Base-by-base conservation (phyloP, 2,888 invertebrate species). In the Lasiommata megera region DNA sequence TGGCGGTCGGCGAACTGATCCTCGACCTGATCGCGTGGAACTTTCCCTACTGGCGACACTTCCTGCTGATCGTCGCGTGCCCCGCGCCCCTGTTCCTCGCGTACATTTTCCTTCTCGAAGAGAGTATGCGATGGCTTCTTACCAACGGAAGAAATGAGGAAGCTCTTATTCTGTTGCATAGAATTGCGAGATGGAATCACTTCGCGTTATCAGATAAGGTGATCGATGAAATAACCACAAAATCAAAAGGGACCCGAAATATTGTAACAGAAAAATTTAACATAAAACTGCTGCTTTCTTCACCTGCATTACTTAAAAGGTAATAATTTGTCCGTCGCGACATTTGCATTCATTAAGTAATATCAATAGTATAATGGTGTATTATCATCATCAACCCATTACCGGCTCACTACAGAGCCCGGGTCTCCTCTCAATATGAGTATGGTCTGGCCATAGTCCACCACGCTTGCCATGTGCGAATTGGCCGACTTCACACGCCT, bases 61-160 rank as follows among this genome's bases (percentile, higher is more conserved):
- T 93, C 44, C 91, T 94, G 7, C 78, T 92, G 41, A 81, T 93
- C 28, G 73, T 94, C 46, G 95, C 94, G 72, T 82, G 91, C 0
- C 95, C 95, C 0, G 92, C 93, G 1, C 72, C 94, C 1, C 69
- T 94, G 0, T 92, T 94, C 58, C 70, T 95, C 40, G 69, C 92
- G 9, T 93, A 94, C 73, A 92, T 88, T 61, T 93, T 93, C 85
- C 50, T 93, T 3, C 77, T 93, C 23, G 93, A 93, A 16, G 94
- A 94, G 74, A 94, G 94, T 44, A 88, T 93, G 14, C 85, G 95
- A 56, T 95, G 95, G 95, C 88, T 95, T n/a, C 78, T 94, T 28
- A 92, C 92, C 51, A 93, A 93, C 67, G 93, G 88, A 1, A 65
- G 51, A 31, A 92, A 92, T 12, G 84, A 86, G 54, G 84, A 87